Conservation (phyloP, 2,888 invertebrate genomes). For the Gymnocheta viridis region DNA sequence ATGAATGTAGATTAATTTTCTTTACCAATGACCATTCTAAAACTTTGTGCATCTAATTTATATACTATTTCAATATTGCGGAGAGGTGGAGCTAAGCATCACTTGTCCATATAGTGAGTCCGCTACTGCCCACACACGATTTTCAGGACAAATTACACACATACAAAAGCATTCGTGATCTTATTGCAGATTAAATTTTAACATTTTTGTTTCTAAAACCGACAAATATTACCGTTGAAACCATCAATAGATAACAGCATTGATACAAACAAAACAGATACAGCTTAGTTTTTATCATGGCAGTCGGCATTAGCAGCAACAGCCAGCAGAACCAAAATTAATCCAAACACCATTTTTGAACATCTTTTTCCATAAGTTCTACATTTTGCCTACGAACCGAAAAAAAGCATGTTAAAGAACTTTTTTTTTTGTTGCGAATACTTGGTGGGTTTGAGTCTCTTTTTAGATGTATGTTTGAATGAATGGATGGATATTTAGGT, state of each 20-base stretch:
- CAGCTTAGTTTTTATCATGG: conserved; percentile 30
- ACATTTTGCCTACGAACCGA: conserved; percentile 24
- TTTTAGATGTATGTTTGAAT: conserved; percentile 12
- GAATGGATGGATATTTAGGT: conserved; percentile 37
- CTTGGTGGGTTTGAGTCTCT: not conserved
- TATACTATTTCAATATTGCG: no score
- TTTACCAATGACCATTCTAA: no score
- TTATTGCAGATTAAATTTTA: conserved; percentile 49
- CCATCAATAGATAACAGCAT: not conserved
- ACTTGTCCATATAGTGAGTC: not conserved
- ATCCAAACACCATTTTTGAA: conserved; percentile 62
- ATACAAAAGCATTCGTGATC: not conserved
- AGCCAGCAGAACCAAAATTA: conserved; percentile 43
- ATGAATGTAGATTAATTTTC: no score
- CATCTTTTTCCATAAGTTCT: conserved; percentile 47
- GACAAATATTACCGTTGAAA: conserved; percentile 7
- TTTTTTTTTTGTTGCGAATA: not conserved
- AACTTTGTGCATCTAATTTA: no score
- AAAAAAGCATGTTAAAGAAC: conserved; percentile 2
- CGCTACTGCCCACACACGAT: not conserved
- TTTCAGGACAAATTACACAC: not conserved
- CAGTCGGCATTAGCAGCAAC: conserved; percentile 9
- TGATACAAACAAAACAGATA: not conserved
- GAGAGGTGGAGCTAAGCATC: no score
- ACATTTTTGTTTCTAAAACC: conserved; percentile 25